These are phyloP conservation scores for Actinernus sp. DNA, from an alignment of 92 coral and sea anemone genomes.

Conservation along the genomic window DNA sequence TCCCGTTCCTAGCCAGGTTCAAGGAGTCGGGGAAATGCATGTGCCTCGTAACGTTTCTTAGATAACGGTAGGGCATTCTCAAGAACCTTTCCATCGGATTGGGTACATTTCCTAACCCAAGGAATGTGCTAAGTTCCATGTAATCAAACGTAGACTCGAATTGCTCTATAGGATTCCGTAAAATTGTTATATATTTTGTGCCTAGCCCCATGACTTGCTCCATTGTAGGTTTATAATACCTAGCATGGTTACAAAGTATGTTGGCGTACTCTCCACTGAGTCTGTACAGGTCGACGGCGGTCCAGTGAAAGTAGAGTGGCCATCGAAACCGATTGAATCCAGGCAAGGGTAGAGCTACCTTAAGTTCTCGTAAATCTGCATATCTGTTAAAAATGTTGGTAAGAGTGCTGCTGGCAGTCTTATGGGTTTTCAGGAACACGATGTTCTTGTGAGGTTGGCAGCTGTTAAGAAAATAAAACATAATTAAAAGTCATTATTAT, in stretches of 20 bases:
- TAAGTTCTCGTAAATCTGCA: slow-evolving; percentile 91
- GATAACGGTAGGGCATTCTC: slow-evolving; percentile 59
- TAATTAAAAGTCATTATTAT: too few species aligned
- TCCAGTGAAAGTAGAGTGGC: slow-evolving; percentile 94
- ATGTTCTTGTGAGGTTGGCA: slow-evolving; percentile 77
- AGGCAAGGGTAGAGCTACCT: slow-evolving; percentile 73
- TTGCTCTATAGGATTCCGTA: slow-evolving; percentile 88
- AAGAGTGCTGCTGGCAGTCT: slow-evolving; percentile 95
- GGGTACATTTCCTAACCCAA: slow-evolving; percentile 52
- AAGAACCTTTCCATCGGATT: slow-evolving; percentile 79
- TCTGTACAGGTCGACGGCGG: slow-evolving; percentile 82
- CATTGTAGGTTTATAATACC: slow-evolving; percentile 80
- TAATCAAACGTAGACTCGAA: slow-evolving; percentile 95
- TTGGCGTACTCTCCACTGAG: slow-evolving; percentile 86
- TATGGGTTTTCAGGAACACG: slow-evolving; percentile 95
- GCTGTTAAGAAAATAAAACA: slow-evolving; percentile 58
- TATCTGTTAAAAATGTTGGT: slow-evolving; percentile 94
- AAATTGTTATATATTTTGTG: slow-evolving; percentile 85
- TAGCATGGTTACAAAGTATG: slow-evolving; percentile 93
- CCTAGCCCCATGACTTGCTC: slow-evolving; percentile 81
- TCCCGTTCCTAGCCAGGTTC: slow-evolving; percentile 87
- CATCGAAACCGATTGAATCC: slow-evolving; percentile 84
- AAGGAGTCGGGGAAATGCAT: slow-evolving; percentile 70
- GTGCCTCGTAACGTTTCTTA: slow-evolving; percentile 45
- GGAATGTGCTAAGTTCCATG: slow-evolving; percentile 72